Conservation (phyloP, 2,888 invertebrate genomes). For the Drosophila fulvimacula region DNA sequence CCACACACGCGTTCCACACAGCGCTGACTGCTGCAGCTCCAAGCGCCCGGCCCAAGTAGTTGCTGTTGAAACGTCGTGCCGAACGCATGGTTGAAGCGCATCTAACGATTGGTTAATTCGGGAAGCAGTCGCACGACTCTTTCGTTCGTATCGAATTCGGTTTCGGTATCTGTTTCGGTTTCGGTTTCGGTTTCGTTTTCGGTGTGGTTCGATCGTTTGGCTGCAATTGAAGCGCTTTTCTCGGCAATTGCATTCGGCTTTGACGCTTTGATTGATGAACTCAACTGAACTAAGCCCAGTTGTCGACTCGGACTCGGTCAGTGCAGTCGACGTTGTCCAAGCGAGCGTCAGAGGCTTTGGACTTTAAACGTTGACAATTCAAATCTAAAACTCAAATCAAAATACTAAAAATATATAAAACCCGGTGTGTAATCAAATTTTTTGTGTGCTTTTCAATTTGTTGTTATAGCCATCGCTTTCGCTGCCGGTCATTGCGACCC, state of each 20-base stretch:
- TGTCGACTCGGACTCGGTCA: constrained; percentile 38
- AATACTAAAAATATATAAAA: constrained; percentile 1
- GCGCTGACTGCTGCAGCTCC: constrained; percentile 57
- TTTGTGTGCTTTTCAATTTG: constrained; percentile 48
- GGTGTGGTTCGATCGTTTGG: constrained; percentile 58
- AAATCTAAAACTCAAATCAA: constrained; percentile 22
- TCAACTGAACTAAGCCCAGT: constrained; percentile 40
- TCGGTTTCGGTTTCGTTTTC: constrained; percentile 33
- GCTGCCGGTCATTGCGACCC: constrained; percentile 40
- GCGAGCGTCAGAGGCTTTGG: constrained; percentile 14
- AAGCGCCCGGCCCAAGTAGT: constrained; percentile 50
- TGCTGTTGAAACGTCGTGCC: constrained; percentile 70
- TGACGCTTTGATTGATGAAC: constrained; percentile 64
- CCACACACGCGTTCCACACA: constrained; percentile 53
- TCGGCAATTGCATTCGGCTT: constrained; percentile 68
- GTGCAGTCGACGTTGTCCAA: constrained; percentile 38
- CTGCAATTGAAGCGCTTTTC: constrained; percentile 57
- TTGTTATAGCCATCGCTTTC: constrained; percentile 38
- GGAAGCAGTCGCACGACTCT: constrained; percentile 20
- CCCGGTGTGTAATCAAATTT: constrained; percentile 56
- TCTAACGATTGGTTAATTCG: constrained; percentile 14
- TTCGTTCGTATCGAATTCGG: constrained; percentile 42
- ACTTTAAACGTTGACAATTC: constrained; percentile 13
- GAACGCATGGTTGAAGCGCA: constrained; percentile 58
- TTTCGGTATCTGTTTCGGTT: constrained; percentile 29